Conservation (phyloP, 2,113 vertebrate species). For the Danionella cerebrum region DNA sequence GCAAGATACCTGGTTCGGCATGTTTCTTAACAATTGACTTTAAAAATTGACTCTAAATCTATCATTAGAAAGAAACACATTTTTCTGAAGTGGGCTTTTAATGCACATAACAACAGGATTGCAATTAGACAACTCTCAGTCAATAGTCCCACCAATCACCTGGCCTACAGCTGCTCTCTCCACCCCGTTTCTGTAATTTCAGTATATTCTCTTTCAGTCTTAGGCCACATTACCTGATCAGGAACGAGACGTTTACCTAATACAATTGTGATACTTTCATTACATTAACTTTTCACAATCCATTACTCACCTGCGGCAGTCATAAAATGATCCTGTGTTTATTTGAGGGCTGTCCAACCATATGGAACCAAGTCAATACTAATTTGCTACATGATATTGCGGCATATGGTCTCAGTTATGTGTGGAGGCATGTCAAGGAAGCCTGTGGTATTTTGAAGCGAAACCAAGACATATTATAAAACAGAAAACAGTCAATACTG, state of each 20-base stretch:
- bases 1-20: too few species aligned
- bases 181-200: not conserved
- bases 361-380: constrained; percentile 2
- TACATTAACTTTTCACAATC: constrained; percentile 21
- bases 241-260: constrained; percentile 17
- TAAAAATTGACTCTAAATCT: too few species aligned
- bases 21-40: too few species aligned
- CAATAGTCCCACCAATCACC: constrained; percentile 12
- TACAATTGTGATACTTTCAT: constrained; percentile 14
- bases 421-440: not conserved
- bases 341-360: not conserved
- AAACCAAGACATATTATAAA: not conserved
- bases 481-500: not conserved
- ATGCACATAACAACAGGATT: not conserved
- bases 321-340: constrained; percentile 21
- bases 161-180: constrained; percentile 7
- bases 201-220: not conserved
- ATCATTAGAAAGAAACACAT: too few species aligned
- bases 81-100: constrained; percentile 13
- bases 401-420: not conserved
- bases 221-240: not conserved
- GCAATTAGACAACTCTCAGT: constrained; percentile 25
- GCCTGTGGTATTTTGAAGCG: not conserved
- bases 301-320: constrained; percentile 19
- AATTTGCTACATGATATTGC: not conserved